These are phyloP conservation scores for Dufourea novaeangliae DNA, from an alignment of 1,140 invertebrate genomes.

Conservation along the genomic window DNA sequence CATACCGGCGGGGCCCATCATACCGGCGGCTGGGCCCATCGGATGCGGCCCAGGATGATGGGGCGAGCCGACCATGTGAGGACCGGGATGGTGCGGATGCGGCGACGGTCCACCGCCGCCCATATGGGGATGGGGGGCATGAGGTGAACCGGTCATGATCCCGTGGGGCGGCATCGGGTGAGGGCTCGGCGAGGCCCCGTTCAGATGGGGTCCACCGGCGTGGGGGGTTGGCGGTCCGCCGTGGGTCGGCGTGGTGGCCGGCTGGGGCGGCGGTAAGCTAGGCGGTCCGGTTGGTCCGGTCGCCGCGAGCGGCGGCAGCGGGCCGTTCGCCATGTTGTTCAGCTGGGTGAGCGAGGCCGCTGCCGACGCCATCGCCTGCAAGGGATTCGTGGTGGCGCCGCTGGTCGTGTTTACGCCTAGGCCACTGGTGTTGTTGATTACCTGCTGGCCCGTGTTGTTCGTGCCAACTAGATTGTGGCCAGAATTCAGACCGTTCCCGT, in stretches of 20 bases:
- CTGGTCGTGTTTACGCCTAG: conserved; percentile 49
- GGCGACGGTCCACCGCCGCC: conserved; percentile 77
- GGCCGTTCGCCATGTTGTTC: conserved; percentile 80
- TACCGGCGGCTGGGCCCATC: conserved; percentile 74
- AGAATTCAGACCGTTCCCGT: conserved; percentile 27
- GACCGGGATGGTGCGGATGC: conserved; percentile 77
- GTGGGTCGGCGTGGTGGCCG: conserved; percentile 78
- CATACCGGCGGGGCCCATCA: conserved; percentile 77
- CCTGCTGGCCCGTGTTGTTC: conserved; percentile 19
- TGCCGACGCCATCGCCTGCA: conserved; percentile 79
- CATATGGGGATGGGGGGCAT: conserved; percentile 77
- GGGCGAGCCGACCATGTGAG: conserved; percentile 78
- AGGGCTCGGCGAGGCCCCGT: conserved; percentile 80
- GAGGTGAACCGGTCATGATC: conserved; percentile 78
- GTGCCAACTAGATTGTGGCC: conserved; percentile 23
- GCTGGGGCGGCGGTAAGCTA: conserved; percentile 75
- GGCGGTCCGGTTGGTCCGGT: conserved; percentile 72
- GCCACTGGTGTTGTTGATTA: conserved; percentile 40
- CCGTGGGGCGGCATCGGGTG: conserved; percentile 79
- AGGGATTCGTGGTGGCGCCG: conserved; percentile 72
- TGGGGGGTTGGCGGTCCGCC: conserved; percentile 79
- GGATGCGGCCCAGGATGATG: conserved; percentile 75
- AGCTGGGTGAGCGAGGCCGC: conserved; percentile 78
- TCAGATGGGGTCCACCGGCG: conserved; percentile 75
- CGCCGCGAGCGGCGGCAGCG: conserved; percentile 74